These are phyloP conservation scores for Lithodes maja DNA, from an alignment of 2,888 invertebrate species.

Conservation along the genomic window DNA sequence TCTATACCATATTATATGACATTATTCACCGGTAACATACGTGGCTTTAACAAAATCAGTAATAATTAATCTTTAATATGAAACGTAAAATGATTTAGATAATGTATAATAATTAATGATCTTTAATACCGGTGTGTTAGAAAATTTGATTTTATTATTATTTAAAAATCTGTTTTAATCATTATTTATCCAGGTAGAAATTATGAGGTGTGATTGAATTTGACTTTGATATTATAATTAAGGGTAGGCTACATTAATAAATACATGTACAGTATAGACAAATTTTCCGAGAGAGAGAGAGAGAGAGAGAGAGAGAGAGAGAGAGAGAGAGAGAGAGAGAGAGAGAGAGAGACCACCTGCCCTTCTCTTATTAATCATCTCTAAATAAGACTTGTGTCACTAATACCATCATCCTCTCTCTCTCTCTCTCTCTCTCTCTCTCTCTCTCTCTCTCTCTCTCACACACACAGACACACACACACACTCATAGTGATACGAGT, in stretches of 20 bases:
- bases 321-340: background rate
- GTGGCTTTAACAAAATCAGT: too few species aligned
- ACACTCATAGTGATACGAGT: background rate
- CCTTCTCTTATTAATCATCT: background rate
- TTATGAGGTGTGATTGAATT: too few species aligned
- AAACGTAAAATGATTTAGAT: too few species aligned
- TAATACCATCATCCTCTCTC: background rate
- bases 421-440: background rate
- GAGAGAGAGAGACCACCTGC: conserved; percentile 19
- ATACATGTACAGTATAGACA: background rate
- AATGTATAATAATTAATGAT: too few species aligned
- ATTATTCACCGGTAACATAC: too few species aligned
- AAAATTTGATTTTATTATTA: background rate
- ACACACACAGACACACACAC: background rate
- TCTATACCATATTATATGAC: too few species aligned
- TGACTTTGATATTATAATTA: too few species aligned
- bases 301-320: background rate
- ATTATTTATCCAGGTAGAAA: too few species aligned
- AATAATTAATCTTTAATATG: too few species aligned
- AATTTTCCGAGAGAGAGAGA: background rate
- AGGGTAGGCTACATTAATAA: background rate
- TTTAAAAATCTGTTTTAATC: too few species aligned
- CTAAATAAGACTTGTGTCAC: background rate
- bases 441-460: background rate
- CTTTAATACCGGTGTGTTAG: background rate